Conservation (phyloP, 2,797 vertebrate genomes). For the Brachyalestes nurse region DNA sequence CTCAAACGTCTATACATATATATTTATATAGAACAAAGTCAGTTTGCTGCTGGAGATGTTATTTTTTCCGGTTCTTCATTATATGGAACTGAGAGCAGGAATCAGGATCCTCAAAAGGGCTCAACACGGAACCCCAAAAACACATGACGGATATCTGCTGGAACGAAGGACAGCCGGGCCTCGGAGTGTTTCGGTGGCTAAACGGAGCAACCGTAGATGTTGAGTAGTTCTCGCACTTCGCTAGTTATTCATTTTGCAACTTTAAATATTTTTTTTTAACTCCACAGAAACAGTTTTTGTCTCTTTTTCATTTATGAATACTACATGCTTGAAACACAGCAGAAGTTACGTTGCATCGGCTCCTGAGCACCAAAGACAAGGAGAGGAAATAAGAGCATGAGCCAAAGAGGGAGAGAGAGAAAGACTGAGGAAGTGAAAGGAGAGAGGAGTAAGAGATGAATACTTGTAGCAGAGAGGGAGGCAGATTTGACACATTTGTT, state of each 20-base stretch:
- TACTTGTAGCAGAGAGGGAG: constrained; percentile 55
- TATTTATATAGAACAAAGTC: constrained; percentile 77
- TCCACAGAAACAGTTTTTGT: constrained; percentile 78
- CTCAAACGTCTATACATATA: constrained; percentile 80
- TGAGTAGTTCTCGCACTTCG: constrained; percentile 71
- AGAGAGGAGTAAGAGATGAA: constrained; percentile 46
- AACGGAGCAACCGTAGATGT: constrained; percentile 71
- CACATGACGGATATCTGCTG: constrained; percentile 75
- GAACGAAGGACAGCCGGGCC: constrained; percentile 69
- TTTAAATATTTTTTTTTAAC: constrained; percentile 66
- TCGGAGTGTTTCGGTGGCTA: constrained; percentile 70
- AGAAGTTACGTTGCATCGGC: constrained; percentile 73
- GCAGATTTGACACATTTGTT: constrained; percentile 63
- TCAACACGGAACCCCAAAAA: constrained; percentile 60
- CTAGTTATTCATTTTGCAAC: constrained; percentile 67
- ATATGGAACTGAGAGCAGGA: constrained; percentile 69
- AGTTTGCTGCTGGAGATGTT: constrained; percentile 71
- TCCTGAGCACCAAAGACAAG: constrained; percentile 73
- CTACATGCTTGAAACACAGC: constrained; percentile 86
- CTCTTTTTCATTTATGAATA: constrained; percentile 82
- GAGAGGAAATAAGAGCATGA: constrained; percentile 68
- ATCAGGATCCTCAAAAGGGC: constrained; percentile 67
- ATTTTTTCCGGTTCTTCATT: constrained; percentile 66
- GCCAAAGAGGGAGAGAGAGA: constrained; percentile 60
- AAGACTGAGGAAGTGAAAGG: constrained; percentile 28